Evolutionary conservation across 2,888 invertebrate genomes (phyloP).

Genomic region (Hyposoter dolosus): DNA sequence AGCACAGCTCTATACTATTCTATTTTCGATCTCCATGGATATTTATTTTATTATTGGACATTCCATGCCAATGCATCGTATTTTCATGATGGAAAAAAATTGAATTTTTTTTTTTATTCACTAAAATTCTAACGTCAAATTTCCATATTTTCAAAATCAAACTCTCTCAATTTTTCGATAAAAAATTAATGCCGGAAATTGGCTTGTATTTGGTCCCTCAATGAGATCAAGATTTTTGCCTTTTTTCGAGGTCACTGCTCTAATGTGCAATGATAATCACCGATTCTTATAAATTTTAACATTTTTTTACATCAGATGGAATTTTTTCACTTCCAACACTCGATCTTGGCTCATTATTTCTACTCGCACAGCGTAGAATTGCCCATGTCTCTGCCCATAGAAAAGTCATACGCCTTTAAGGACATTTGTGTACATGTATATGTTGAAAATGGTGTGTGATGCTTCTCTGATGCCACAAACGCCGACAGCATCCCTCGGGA

Average conservation of each 20-base stretch:
- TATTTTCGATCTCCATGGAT: conserved; percentile 35
- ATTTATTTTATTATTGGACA: conserved; percentile 10
- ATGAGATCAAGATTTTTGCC: background rate
- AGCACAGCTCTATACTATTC: conserved; percentile 56
- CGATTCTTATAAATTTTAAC: background rate
- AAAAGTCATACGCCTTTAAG: conserved; percentile 28
- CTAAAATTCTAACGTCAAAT: background rate
- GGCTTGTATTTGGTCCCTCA: background rate
- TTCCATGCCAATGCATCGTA: conserved; percentile 2
- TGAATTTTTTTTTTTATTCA: background rate
- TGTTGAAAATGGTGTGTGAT: conserved; percentile 46
- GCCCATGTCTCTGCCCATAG: background rate
- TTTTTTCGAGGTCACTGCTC: background rate
- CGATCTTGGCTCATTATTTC: background rate
- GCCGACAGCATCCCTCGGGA: conserved; percentile 61
- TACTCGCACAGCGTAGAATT: background rate
- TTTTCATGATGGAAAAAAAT: background rate
- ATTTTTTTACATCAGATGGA: background rate
- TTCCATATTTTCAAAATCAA: background rate
- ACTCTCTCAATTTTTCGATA: background rate
- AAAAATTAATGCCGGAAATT: background rate
- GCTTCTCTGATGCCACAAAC: conserved; percentile 51
- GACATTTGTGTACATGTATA: conserved; percentile 16
- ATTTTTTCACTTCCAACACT: background rate
- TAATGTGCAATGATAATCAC: background rate